Conservation (phyloP, 2,888 invertebrate species). For the Amphipyra tragopoginis region DNA sequence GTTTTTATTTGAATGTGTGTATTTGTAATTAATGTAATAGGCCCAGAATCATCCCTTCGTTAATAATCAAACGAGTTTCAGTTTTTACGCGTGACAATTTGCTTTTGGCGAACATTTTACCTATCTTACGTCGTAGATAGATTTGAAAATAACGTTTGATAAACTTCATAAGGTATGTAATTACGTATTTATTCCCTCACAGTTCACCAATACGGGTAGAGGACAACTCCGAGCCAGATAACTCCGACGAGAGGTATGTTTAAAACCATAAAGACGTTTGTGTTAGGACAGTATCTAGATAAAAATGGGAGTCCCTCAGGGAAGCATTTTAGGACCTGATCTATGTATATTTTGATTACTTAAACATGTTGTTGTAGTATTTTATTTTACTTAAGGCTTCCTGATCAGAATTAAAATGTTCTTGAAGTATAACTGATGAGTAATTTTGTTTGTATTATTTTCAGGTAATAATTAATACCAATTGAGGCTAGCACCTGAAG, state of each 20-base stretch:
- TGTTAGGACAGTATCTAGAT: background rate
- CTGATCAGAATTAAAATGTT: too few relatives aligned
- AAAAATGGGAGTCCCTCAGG: background rate
- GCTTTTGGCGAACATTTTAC: too few relatives aligned
- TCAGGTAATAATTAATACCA: conserved; percentile 75
- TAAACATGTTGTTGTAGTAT: background rate
- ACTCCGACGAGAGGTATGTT: conserved; percentile 53
- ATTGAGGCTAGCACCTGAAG: conserved; percentile 59
- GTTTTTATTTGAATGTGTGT: too few relatives aligned
- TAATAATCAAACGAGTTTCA: too few relatives aligned
- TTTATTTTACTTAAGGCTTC: too few relatives aligned
- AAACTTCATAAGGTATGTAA: background rate
- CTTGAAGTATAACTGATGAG: too few relatives aligned
- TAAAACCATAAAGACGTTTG: background rate
- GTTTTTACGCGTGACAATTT: too few relatives aligned
- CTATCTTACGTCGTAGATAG: too few relatives aligned
- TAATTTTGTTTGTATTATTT: conserved; percentile 6
- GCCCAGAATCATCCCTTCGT: too few relatives aligned
- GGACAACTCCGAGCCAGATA: conserved; percentile 59
- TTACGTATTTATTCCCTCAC: conserved; percentile 5
- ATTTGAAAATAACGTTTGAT: background rate
- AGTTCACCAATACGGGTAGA: conserved; percentile 55
- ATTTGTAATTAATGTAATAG: too few relatives aligned
- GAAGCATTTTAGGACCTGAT: background rate
- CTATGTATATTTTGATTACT: background rate